Evolutionary conservation across 2,888 invertebrate species (phyloP).

Genomic region (Apoda limacodes): DNA sequence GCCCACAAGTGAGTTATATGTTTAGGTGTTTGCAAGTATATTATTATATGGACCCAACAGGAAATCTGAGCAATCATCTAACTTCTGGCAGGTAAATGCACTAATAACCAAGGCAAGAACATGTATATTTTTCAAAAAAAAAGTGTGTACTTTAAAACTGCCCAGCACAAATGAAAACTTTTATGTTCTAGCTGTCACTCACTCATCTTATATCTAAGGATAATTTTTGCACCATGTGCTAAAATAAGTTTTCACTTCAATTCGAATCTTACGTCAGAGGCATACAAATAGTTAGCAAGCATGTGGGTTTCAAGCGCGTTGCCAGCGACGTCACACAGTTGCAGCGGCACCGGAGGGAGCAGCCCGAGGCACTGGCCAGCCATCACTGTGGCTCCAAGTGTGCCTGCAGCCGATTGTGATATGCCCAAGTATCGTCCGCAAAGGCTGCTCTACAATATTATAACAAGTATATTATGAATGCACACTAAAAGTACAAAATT

Average conservation of each 20-base stretch:
- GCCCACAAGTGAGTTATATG: no score
- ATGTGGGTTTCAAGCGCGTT: conserved; percentile 80
- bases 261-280: conserved; percentile 71
- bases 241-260: no score
- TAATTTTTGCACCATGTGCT: no score
- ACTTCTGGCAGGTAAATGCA: no score
- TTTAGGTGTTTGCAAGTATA: no score
- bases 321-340: conserved; percentile 89
- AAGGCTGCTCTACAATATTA: conserved; percentile 40
- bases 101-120: no score
- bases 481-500: no score
- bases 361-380: conserved; percentile 53
- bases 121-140: no score
- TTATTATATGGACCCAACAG: no score
- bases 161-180: no score
- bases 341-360: conserved; percentile 70
- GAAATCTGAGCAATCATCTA: no score
- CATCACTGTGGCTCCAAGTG: conserved; percentile 58
- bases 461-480: neutral
- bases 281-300: conserved; percentile 80
- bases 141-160: no score
- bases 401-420: conserved; percentile 25
- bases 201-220: neutral
- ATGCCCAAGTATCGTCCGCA: conserved; percentile 54
- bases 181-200: neutral